These are phyloP conservation scores for Sarcophaga caerulescens DNA, from an alignment of 2,888 invertebrate species.

Conservation along the genomic window DNA sequence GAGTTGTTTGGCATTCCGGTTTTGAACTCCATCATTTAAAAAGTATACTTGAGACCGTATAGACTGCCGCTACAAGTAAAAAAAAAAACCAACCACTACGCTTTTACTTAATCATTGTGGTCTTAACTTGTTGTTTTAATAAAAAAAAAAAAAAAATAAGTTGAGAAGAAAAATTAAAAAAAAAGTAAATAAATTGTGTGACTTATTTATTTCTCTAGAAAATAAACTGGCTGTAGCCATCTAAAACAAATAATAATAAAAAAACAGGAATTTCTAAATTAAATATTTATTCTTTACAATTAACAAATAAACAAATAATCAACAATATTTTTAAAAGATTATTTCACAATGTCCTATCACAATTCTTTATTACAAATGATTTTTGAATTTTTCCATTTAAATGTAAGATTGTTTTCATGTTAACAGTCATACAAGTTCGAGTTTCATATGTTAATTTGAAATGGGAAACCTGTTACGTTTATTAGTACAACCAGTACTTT, in stretches of 20 bases:
- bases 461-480: too few relatives aligned
- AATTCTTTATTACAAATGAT: background rate
- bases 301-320: background rate
- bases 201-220: too few relatives aligned
- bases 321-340: background rate
- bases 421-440: too few relatives aligned
- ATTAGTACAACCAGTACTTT: too few relatives aligned
- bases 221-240: too few relatives aligned
- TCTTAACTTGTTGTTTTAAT: constrained; percentile 41
- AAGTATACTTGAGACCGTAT: constrained; percentile 6
- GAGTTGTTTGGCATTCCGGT: constrained; percentile 56
- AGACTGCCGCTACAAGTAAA: background rate
- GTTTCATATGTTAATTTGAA: too few relatives aligned
- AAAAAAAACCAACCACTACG: background rate
- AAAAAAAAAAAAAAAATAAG: too few relatives aligned
- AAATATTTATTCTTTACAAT: background rate
- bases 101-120: constrained; percentile 14
- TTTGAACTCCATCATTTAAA: constrained; percentile 39
- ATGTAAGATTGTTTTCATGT: too few relatives aligned
- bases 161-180: too few relatives aligned
- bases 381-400: background rate
- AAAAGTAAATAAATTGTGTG: too few relatives aligned
- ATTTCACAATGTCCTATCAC: background rate
- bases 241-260: background rate
- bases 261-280: background rate